Evolutionary conservation across 2,113 vertebrate species (phyloP).

Genomic region (Gnathonemus longibarbis): DNA sequence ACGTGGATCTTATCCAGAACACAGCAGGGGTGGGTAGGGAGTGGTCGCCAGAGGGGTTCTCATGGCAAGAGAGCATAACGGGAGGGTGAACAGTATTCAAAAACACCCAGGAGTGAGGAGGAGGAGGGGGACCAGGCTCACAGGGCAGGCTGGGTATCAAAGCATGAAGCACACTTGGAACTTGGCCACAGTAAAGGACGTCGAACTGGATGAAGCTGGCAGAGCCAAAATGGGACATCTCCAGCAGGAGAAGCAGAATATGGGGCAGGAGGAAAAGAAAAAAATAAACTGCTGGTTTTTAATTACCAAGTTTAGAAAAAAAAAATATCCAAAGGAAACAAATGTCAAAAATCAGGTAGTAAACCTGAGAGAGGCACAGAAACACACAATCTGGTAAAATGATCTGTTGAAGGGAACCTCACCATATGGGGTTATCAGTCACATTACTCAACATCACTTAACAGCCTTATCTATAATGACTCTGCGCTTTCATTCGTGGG

Average conservation of each 20-base stretch:
- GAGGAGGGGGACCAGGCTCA: background rate
- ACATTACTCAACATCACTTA: slow-evolving; percentile 9
- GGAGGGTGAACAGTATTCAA: background rate
- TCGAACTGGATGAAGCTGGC: background rate
- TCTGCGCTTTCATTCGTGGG: background rate
- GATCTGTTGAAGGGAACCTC: background rate
- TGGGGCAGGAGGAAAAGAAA: background rate
- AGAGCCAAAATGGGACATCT: background rate
- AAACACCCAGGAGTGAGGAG: background rate
- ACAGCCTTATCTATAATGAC: slow-evolving; percentile 8
- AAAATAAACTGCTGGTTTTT: slow-evolving; percentile 2
- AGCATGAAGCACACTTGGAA: background rate
- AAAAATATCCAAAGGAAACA: slow-evolving; percentile 8
- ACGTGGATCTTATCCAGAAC: background rate
- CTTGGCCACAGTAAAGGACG: background rate
- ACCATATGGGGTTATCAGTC: slow-evolving; percentile 1
- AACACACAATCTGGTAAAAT: background rate
- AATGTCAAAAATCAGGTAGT: background rate
- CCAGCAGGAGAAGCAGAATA: background rate
- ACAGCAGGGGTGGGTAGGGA: background rate
- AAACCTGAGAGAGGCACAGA: background rate
- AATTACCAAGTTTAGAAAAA: background rate
- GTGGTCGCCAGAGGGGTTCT: background rate
- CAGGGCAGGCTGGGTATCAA: background rate
- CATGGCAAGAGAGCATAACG: background rate